Base-by-base conservation (phyloP, 2,797 vertebrate genomes). In the Euthynnus affinis region DNA sequence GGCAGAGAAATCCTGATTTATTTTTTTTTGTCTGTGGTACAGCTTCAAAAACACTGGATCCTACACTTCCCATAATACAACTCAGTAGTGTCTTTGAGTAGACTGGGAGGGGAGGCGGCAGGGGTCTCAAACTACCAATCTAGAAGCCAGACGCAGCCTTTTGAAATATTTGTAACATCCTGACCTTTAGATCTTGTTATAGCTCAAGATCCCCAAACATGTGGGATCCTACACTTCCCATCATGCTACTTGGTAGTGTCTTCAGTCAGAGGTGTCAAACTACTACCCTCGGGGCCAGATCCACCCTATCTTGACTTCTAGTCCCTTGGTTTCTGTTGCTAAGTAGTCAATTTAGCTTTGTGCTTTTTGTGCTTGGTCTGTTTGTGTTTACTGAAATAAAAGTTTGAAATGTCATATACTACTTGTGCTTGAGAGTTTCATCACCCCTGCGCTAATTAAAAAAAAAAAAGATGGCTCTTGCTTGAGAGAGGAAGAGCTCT, bases 401-500 rank as follows among this genome's bases (percentile, higher is more conserved):
- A 44, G 5, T 22, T n/a, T 37, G 2, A 42, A 27, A 34, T 56
- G 18, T 18, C 44, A 40, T 12, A 10, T 17, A 46, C 17, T 46
- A 6, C 9, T 37, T 48, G 40, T 49, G 17, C 34, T 17, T 37
- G 8, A 20, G 25, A 52, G 20, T 34, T 61, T n/a, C 32, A 27
- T 46, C 18, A 18, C 5, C 9, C 4, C 14, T 74, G 25, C 25
- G 5, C 32, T 70, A 14, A 67, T 71, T 52, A 53, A 10, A 34
- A 42, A 51, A 34, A 42, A 51, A 29, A 37, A 40, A 1, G 0
- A 67, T 53, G 22, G 40, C 55, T 40, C 61, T 44, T 32, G 23
- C 44, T 70, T 70, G 49, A 67, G 55, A 71, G 56, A 62, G 0
- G 29, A 60, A 32, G 48, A 51, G 34, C 53, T 73, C 29, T 46